Evolutionary conservation across 2,888 invertebrate species (phyloP).

Genomic region (Lasioglossum lativentre): DNA sequence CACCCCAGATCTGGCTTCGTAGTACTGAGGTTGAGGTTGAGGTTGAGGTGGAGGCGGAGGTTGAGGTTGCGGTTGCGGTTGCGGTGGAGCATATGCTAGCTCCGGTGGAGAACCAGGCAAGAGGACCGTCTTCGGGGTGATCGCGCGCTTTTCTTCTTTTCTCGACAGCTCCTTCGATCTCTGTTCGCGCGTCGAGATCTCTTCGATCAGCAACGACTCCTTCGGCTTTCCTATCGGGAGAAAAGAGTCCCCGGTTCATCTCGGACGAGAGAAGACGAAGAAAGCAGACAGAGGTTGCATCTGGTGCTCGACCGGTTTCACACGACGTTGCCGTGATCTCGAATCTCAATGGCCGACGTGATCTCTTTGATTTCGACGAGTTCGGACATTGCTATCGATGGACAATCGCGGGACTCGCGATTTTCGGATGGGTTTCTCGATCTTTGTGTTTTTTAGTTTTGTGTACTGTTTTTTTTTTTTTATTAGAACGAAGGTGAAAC

Average conservation of each 20-base stretch:
- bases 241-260: conserved; percentile 72
- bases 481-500: conserved; percentile 57
- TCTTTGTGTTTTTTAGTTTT: background rate
- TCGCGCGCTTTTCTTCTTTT: conserved; percentile 58
- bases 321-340: conserved; percentile 27
- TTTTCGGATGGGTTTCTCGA: background rate
- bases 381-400: background rate
- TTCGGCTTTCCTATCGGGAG: conserved; percentile 79
- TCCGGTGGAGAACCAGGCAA: conserved; percentile 87
- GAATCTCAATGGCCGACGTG: background rate
- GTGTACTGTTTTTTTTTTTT: background rate
- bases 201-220: conserved; percentile 82
- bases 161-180: conserved; percentile 55
- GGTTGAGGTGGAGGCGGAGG: conserved; percentile 16
- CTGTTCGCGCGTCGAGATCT: conserved; percentile 61
- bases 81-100: conserved; percentile 85
- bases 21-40: conserved; percentile 76
- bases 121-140: conserved; percentile 83
- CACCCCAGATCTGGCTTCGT: conserved; percentile 86
- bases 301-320: conserved; percentile 44
- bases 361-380: background rate
- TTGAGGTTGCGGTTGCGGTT: conserved; percentile 78
- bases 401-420: background rate
- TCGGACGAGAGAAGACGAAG: conserved; percentile 45
- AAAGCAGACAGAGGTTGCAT: conserved; percentile 40